A percentile compares a stretch with the other conserved stretches of the same genome.
phyloP scores from a whole-genome alignment of 2,888 invertebrate genomes.

The Toxonevra muliebris region DNA sequence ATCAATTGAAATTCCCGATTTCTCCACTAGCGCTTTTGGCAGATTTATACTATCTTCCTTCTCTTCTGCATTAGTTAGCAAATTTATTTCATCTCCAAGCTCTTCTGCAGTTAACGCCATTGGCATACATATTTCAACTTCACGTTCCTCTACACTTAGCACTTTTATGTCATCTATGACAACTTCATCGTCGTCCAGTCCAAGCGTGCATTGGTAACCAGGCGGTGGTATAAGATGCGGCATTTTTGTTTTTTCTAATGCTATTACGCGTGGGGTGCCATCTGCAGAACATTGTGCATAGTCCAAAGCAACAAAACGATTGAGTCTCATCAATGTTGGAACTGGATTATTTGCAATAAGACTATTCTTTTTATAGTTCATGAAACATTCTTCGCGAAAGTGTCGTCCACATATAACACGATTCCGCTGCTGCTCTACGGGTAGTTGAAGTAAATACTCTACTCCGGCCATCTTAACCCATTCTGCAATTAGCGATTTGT shows the following conservation, averaged over 20 bases:
- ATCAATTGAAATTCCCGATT: background rate
- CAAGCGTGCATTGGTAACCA: conserved; percentile 47
- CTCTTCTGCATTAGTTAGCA: too few species aligned
- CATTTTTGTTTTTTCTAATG: conserved; percentile 39
- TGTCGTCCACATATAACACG: conserved; percentile 67
- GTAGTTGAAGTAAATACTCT: conserved; percentile 51
- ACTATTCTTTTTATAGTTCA: conserved; percentile 66
- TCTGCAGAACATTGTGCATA: conserved; percentile 47
- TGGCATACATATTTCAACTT: too few species aligned
- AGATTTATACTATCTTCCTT: background rate
- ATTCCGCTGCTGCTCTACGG: conserved; percentile 64
- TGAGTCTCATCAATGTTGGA: conserved; percentile 64
- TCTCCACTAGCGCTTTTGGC: too few species aligned
- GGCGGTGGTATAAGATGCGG: conserved; percentile 54
- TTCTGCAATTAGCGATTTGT: conserved; percentile 41
- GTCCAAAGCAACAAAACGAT: conserved; percentile 51
- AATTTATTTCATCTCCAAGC: background rate
- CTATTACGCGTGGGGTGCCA: conserved; percentile 42
- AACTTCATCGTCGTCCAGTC: conserved; percentile 35
- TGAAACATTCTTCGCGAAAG: conserved; percentile 66
- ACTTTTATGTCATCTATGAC: conserved; percentile 17
- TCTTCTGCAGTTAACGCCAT: too few species aligned
- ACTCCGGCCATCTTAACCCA: conserved; percentile 52
- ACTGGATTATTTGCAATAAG: conserved; percentile 63
- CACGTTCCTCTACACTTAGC: too few species aligned